These are phyloP conservation scores for Meriones psammophilus DNA, from an alignment of 2,797 vertebrate genomes.

Conservation along the genomic window DNA sequence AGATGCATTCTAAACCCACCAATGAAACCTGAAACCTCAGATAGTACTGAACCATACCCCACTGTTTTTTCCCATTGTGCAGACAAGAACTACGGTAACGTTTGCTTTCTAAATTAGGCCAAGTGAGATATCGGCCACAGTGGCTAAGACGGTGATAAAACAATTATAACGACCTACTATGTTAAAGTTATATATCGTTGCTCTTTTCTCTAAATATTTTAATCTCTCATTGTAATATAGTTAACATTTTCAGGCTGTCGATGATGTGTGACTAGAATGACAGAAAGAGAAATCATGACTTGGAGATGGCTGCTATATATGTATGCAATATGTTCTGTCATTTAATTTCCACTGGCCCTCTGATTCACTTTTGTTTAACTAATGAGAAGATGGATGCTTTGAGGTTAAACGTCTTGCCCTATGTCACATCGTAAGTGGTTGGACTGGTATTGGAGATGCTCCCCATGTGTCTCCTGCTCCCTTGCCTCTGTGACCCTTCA, in stretches of 20 bases:
- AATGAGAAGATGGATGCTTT: conserved; percentile 31
- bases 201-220: neutral
- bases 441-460: neutral
- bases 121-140: neutral
- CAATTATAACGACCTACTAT: neutral
- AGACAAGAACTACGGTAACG: neutral
- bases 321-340: neutral
- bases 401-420: conserved; percentile 33
- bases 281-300: neutral
- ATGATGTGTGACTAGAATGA: neutral
- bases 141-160: neutral
- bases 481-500: neutral
- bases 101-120: neutral
- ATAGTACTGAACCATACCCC: neutral
- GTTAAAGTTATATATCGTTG: neutral
- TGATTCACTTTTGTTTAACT: conserved; percentile 43
- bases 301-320: neutral
- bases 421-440: neutral
- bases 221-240: neutral
- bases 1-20: neutral
- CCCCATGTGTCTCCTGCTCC: neutral
- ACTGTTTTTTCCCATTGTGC: neutral
- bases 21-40: neutral
- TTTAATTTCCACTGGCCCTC: neutral
- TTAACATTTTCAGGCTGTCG: neutral